These are phyloP conservation scores for Octodonta nipae DNA, from an alignment of 2,888 invertebrate species.

Conservation along the genomic window DNA sequence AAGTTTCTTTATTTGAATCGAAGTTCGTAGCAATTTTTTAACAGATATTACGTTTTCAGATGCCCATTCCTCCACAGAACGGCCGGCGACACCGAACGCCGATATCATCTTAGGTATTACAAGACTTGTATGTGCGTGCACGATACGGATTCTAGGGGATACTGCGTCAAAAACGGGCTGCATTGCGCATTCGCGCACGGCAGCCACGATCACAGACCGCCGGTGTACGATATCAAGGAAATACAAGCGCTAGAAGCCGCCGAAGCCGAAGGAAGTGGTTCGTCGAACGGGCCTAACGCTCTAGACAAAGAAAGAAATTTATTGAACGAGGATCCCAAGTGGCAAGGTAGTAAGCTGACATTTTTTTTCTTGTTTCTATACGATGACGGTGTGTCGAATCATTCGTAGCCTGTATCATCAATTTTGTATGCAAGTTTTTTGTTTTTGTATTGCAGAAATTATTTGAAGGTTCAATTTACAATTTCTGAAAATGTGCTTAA, in stretches of 20 bases:
- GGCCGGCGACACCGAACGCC: constrained; percentile 94
- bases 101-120: constrained; percentile 96
- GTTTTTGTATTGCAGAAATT: too few species aligned
- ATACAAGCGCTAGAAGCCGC: constrained; percentile 54
- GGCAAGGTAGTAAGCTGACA: too few species aligned
- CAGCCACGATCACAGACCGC: constrained; percentile 84
- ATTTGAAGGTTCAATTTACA: too few species aligned
- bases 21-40: too few species aligned
- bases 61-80: constrained; percentile 94
- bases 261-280: constrained; percentile 53
- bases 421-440: too few species aligned
- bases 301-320: constrained; percentile 91
- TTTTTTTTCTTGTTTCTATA: too few species aligned
- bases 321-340: constrained; percentile 95
- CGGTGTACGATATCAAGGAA: constrained; percentile 74
- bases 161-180: constrained; percentile 95
- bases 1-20: too few species aligned
- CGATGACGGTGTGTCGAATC: too few species aligned
- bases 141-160: constrained; percentile 90
- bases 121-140: constrained; percentile 99
- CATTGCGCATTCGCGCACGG: constrained; percentile 99
- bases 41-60: too few species aligned
- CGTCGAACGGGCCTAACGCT: constrained; percentile 67
- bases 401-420: too few species aligned
- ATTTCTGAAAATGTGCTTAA: too few species aligned